Evolutionary conservation across 1,140 invertebrate species (phyloP), one percentile per base, ranked within the genome.

Genomic region (Microvelia longipes): DNA sequence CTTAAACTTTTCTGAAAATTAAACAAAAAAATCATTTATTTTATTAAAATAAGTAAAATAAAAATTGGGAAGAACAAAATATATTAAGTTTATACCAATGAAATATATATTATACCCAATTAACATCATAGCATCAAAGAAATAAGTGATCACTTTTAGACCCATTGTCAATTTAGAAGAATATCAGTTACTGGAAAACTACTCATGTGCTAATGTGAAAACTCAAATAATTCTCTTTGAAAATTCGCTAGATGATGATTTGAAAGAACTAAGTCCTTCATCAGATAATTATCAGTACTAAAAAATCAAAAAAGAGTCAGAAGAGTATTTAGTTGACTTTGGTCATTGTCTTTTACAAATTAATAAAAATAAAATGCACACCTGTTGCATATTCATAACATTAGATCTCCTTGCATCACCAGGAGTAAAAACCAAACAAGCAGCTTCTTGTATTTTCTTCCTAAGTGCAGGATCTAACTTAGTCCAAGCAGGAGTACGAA

Each of bases 401-500:
- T 5, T 24, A 25, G 5, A 13, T 26, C 62, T 64, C 5, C 24
- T 15, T 64, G 11, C 15, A 64, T 64, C 62, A 15, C 78, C 77
- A 5, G 82, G 82, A 25, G 81, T 72, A 66, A 83, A 80, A 14
- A 83, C 81, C 67, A 86, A 78, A 65, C 85, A 82, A 2, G 85
- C 85, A 29, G 84, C 75, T 65, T 84, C 83, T 71, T 86, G 85
- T 30, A 86, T 84, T 73, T 82, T 82, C 69, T 82, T 81, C 29
- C 85, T 79, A 24, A 86, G 75, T 28, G 85, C 82, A 28, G 85
- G 76, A 72, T 87, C 85, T 81, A 88, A 83, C 74, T 85, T 82
- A 0, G 83, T 77, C 87, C 87, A 88, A 0, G 84, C 82, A 1
- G 83, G 82, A 1, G 85, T 85, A 29, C 86, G 81, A 60, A 85